Evolutionary conservation across 2,113 vertebrate species (phyloP), one percentile per base, ranked within the genome.

Genomic region (Microtus montanus): DNA sequence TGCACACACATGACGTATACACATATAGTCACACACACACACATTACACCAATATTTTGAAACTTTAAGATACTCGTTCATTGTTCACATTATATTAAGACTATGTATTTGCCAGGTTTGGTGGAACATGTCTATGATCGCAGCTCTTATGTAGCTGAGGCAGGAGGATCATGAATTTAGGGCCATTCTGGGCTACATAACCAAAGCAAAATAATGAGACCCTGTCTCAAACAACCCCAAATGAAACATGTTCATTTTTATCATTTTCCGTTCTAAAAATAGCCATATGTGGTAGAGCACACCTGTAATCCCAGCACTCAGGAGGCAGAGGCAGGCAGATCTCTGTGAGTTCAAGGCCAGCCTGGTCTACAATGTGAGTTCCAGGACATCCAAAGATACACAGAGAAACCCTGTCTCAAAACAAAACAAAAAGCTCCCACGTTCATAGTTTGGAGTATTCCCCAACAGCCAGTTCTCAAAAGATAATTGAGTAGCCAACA

Each of bases 251-350:
- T 77, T 86, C 68, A 64, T 85, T 90, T 90, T 92, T 89, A 89
- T 19, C 80, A 38, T 80, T 93, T 95, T 91, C 41, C 4, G 28
- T 83, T 83, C 58, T 89, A 78, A 94, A 95, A 94, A 38, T 87
- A 92, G 70, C 73, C 58, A 58, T 20, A 58, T 58, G 58, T 58
- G 58, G 19, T 58, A 58, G 54, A 58, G 54, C 19, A 58, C 54
- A 58, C 54, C 17, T 58, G 54, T 58, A 58, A 58, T 58, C 54
- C 54, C 54, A 58, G 54, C 54, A 58, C 54, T 58, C 54, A 7
- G 54, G 54, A 58, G 54, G 54, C 54, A 58, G 17, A 58, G 54
- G 54, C 17, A 58, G 54, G 17, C 5, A 0, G 54, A 58, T 58
- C 54, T 58, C 54, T 20, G 54, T 54, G 54, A 58, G 54, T 58